Evolutionary conservation across 2,888 invertebrate genomes (phyloP).

Genomic region (Cheilosia vernalis): DNA sequence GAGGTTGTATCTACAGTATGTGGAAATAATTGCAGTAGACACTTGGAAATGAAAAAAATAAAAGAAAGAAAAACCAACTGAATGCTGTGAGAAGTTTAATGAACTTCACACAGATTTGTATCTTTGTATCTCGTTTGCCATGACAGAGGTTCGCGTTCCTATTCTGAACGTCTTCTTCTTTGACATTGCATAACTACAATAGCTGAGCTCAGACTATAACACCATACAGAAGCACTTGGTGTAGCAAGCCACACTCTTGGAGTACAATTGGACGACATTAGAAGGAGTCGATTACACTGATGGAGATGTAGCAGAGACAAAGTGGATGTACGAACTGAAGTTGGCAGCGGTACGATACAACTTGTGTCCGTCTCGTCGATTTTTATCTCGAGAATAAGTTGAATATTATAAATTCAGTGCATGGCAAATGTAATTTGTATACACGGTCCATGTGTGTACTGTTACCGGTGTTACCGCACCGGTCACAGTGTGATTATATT

Average conservation of each 20-base stretch:
- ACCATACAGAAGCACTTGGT: background rate
- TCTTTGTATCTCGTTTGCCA: constrained; percentile 39
- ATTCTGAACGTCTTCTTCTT: constrained; percentile 21
- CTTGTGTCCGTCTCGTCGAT: constrained; percentile 28
- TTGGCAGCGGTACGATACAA: constrained; percentile 9
- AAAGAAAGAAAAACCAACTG: constrained; percentile 6
- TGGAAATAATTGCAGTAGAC: constrained; percentile 67
- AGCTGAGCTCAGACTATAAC: background rate
- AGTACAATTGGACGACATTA: constrained; percentile 70
- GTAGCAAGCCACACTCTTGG: constrained; percentile 46
- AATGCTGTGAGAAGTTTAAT: constrained; percentile 63
- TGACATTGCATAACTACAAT: constrained; percentile 56
- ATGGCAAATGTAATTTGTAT: constrained; percentile 27
- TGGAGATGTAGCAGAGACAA: constrained; percentile 28
- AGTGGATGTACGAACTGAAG: constrained; percentile 31
- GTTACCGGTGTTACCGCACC: background rate
- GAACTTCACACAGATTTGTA: constrained; percentile 73
- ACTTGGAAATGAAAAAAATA: constrained; percentile 37
- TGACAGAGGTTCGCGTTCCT: constrained; percentile 35
- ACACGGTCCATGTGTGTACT: constrained; percentile 18
- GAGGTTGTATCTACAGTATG: constrained; percentile 34
- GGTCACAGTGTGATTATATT: constrained; percentile 4
- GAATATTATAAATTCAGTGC: constrained; percentile 42
- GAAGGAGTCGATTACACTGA: constrained; percentile 66
- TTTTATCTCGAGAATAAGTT: constrained; percentile 53